Evolutionary conservation across 2,888 invertebrate genomes (phyloP).

Genomic region (Abscondita cerata): DNA sequence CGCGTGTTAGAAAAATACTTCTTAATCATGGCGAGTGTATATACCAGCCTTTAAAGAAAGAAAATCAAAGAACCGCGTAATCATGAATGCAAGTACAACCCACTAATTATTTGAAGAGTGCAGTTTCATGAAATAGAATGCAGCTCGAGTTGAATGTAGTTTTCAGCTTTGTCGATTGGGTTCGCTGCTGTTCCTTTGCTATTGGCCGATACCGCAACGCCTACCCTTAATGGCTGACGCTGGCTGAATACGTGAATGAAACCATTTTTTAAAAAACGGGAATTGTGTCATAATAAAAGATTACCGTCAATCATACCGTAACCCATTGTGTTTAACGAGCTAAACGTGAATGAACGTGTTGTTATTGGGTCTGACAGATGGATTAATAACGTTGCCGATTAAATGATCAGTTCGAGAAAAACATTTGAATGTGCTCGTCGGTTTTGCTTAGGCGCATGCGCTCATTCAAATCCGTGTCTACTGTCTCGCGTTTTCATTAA

Average conservation of each 20-base stretch:
- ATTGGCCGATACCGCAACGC: constrained; percentile 49
- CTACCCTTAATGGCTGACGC: constrained; percentile 50
- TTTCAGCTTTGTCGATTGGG: constrained; percentile 43
- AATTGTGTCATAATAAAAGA: constrained; percentile 30
- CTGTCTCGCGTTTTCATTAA: background rate
- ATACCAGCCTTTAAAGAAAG: constrained; percentile 5
- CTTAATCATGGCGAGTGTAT: constrained; percentile 7
- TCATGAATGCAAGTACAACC: constrained; percentile 41
- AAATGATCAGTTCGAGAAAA: constrained; percentile 21
- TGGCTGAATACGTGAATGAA: constrained; percentile 31
- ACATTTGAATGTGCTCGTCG: background rate
- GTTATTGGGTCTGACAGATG: constrained; percentile 28
- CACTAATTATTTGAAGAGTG: constrained; percentile 42
- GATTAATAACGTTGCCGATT: constrained; percentile 23
- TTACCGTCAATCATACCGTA: constrained; percentile 30
- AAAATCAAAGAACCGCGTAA: constrained; percentile 20
- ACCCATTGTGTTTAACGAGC: constrained; percentile 20
- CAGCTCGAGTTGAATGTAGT: constrained; percentile 36
- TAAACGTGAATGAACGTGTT: constrained; percentile 22
- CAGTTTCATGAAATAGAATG: constrained; percentile 34
- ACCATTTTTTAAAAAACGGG: constrained; percentile 32
- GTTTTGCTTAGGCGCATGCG: background rate
- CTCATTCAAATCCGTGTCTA: background rate
- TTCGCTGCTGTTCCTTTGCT: constrained; percentile 44
- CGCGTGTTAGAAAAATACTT: background rate